Percentiles rank a stretch among this genome's conserved stretches.
phyloP scores from a whole-genome alignment of 1,140 invertebrate genomes.

The Latrodectus geometricus region DNA sequence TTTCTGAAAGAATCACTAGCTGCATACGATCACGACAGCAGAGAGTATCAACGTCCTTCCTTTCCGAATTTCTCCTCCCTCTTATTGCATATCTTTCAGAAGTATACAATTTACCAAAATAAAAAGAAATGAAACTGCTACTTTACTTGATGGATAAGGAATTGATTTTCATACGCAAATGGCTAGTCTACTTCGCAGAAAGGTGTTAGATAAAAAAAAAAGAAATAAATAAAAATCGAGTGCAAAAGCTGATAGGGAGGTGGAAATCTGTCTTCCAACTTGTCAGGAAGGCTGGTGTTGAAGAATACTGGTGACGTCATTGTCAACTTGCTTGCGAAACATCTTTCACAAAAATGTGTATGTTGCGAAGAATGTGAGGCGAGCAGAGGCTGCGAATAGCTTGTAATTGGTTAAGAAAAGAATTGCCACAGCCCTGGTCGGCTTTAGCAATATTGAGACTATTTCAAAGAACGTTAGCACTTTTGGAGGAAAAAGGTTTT shows the following conservation, averaged over 20 bases:
- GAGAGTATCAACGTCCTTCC: too few relatives aligned
- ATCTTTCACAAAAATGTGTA: slow-evolving; percentile 39
- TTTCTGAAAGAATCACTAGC: too few relatives aligned
- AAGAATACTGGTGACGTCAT: slow-evolving; percentile 38
- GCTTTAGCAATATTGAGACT: background rate
- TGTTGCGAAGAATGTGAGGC: slow-evolving; percentile 4
- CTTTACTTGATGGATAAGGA: slow-evolving; percentile 46
- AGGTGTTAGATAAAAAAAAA: slow-evolving; percentile 5
- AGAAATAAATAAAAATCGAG: too few relatives aligned
- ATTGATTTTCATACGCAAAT: slow-evolving; percentile 49
- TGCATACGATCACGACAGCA: too few relatives aligned
- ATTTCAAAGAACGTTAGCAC: background rate
- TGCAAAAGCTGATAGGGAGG: slow-evolving; percentile 47
- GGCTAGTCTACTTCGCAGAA: slow-evolving; percentile 8
- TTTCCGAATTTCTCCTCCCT: too few relatives aligned
- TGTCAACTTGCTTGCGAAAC: slow-evolving; percentile 24
- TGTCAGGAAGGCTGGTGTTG: slow-evolving; percentile 30
- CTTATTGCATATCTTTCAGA: slow-evolving; percentile 8
- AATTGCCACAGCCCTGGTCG: background rate
- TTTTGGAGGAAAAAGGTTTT: background rate
- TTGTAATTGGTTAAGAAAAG: background rate
- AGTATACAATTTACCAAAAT: slow-evolving; percentile 26
- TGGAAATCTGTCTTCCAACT: slow-evolving; percentile 41
- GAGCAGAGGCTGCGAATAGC: background rate
- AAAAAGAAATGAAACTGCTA: slow-evolving; percentile 33